Conservation (phyloP, 2,113 vertebrate species). For the Heterotilapia buettikoferi region DNA sequence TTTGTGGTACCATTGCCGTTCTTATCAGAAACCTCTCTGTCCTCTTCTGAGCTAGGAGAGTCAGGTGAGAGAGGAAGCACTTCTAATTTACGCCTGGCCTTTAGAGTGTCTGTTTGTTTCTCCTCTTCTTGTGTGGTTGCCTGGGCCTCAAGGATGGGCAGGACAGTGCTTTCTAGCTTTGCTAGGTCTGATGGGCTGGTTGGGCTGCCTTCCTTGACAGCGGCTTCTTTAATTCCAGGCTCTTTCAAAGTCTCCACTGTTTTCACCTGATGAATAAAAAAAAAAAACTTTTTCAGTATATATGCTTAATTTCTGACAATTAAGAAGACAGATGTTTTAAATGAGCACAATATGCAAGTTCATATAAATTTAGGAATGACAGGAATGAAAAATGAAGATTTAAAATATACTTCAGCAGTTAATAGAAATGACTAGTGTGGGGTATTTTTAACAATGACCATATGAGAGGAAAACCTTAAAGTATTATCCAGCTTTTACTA, state of each 20-base stretch:
- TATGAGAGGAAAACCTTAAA: neutral
- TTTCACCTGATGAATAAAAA: slow-evolving; percentile 73
- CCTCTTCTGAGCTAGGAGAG: slow-evolving; percentile 78
- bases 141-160: slow-evolving; percentile 91
- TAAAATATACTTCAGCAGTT: neutral
- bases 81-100: slow-evolving; percentile 75
- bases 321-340: neutral
- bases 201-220: slow-evolving; percentile 78
- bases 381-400: neutral
- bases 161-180: slow-evolving; percentile 89
- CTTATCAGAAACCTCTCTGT: slow-evolving; percentile 70
- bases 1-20: slow-evolving; percentile 24
- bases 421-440: neutral
- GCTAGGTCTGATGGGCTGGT: slow-evolving; percentile 88
- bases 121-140: slow-evolving; percentile 66
- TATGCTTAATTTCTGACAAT: neutral
- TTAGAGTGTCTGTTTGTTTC: slow-evolving; percentile 58
- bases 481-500: neutral
- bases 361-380: neutral
- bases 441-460: neutral
- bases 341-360: neutral
- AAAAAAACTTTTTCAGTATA: neutral
- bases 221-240: slow-evolving; percentile 68
- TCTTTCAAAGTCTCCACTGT: slow-evolving; percentile 70
- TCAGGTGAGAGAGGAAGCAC: slow-evolving; percentile 75